Evolutionary conservation across 2,888 invertebrate species (phyloP), one percentile per base, ranked within the genome.

Genomic region (Drosophila putrida): DNA sequence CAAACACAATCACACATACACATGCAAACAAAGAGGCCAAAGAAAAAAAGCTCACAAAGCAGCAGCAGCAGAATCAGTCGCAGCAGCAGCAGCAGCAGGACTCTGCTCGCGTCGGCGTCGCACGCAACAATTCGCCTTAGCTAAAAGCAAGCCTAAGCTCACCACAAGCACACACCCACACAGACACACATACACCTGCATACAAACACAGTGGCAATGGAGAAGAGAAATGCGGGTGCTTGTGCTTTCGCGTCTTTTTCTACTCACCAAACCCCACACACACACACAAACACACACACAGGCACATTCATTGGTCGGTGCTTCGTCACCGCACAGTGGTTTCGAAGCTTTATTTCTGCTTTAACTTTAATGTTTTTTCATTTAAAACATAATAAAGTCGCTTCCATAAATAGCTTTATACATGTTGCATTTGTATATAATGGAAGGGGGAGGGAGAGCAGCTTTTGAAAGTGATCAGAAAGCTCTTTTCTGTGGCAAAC

Each of bases 71-170:
- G 47, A 15, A 46, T 35, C 47, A 47, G 54, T 63, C 47, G 13
- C 60, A 46, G 49, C 65, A 39, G 78, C 60, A 46, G 49, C 65
- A 39, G 78, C 54, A 47, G 57, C 82, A 75, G 61, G 58, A 69
- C 74, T 66, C 82, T 71, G 60, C 71, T 54, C 28, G 59, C 71
- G 71, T 64, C 63, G 69, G 60, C 80, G 63, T 66, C 80, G 66
- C 82, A 85, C 83, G 82, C 82, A 88, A 82, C 82, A 82, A 82
- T 85, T 88, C 86, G 86, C 57, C 72, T 79, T 64, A 71, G 82
- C 84, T 44, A 75, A 62, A 62, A 59, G 65, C 75, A 80, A 53
- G 35, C 20, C 39, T 51, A 60, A 51, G 59, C 59, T 53, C 63
- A 69, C 66, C 47, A 73, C 62, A 62, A 25, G 36, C 50, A 55